Percentiles rank a stretch among this genome's conserved stretches.
These are phyloP conservation scores for Poeciliopsis turrubarensis DNA, from an alignment of 2,113 vertebrate species.

Conservation along the genomic window DNA sequence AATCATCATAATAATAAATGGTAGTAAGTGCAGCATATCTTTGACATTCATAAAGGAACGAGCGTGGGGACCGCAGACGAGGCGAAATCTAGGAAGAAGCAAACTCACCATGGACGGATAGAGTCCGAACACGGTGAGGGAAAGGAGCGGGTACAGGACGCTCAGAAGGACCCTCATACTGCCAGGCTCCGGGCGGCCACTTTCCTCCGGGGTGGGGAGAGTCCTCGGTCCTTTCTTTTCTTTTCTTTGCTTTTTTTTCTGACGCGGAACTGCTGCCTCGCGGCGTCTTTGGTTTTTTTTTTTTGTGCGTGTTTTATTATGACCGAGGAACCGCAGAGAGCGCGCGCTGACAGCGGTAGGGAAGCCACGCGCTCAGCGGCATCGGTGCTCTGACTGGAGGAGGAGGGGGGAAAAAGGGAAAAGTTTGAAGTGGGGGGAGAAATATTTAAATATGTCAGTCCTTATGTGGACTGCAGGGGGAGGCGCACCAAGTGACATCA, in stretches of 20 bases:
- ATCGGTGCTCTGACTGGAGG: constrained; percentile 48
- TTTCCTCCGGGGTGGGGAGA: constrained; percentile 47
- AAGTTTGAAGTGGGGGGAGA: constrained; percentile 55
- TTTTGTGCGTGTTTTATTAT: background rate
- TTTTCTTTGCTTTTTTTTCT: too few species aligned
- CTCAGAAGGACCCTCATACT: constrained; percentile 88
- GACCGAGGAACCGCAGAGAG: constrained; percentile 30
- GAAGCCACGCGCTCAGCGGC: constrained; percentile 37
- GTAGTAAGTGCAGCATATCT: background rate
- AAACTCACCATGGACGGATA: constrained; percentile 90
- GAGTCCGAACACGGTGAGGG: constrained; percentile 85
- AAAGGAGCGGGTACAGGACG: constrained; percentile 84
- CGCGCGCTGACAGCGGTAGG: constrained; percentile 49
- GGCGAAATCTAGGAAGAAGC: too few species aligned
- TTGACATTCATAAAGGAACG: background rate
- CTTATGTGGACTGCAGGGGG: constrained; percentile 58
- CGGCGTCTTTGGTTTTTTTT: background rate
- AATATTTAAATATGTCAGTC: constrained; percentile 41
- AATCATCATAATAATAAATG: background rate
- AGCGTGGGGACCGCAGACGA: background rate
- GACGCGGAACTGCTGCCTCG: constrained; percentile 17
- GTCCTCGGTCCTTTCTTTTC: constrained; percentile 50
- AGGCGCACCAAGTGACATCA: constrained; percentile 58
- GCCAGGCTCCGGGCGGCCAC: constrained; percentile 73
- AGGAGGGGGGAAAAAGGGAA: constrained; percentile 20